phyloP scores from a whole-genome alignment of 2,797 vertebrate species.

The Cuculus canorus region DNA sequence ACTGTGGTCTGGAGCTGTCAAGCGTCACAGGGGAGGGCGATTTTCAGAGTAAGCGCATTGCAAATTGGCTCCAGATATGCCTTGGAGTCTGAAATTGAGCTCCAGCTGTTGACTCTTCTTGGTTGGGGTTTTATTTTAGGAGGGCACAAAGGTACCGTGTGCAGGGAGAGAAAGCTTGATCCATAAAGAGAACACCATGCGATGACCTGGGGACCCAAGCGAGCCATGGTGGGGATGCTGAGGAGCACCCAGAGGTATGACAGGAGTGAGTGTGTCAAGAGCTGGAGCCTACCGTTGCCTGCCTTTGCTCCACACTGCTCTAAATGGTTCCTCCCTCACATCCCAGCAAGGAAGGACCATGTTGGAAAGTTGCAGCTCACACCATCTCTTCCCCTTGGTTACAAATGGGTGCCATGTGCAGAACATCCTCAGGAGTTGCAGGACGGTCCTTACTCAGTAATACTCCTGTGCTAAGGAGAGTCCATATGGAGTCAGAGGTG shows the following conservation, averaged over 20 bases:
- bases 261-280: background rate
- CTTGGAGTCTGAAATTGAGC: conserved; percentile 61
- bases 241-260: background rate
- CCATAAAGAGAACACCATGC: background rate
- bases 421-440: background rate
- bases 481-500: background rate
- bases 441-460: background rate
- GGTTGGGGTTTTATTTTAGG: conserved; percentile 16
- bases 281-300: background rate
- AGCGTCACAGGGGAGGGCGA: conserved; percentile 47
- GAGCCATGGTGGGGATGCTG: background rate
- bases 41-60: conserved; percentile 58
- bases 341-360: background rate
- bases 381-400: background rate
- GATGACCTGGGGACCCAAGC: background rate
- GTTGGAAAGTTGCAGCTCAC: background rate
- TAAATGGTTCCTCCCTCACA: background rate
- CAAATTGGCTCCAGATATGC: conserved; percentile 63
- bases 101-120: conserved; percentile 46
- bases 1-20: conserved; percentile 72
- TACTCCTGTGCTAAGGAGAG: background rate
- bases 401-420: background rate
- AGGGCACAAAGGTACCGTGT: background rate
- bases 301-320: background rate
- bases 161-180: background rate